Evolutionary conservation across 2,797 vertebrate species (phyloP).

Genomic region (Clarias fuscus): DNA sequence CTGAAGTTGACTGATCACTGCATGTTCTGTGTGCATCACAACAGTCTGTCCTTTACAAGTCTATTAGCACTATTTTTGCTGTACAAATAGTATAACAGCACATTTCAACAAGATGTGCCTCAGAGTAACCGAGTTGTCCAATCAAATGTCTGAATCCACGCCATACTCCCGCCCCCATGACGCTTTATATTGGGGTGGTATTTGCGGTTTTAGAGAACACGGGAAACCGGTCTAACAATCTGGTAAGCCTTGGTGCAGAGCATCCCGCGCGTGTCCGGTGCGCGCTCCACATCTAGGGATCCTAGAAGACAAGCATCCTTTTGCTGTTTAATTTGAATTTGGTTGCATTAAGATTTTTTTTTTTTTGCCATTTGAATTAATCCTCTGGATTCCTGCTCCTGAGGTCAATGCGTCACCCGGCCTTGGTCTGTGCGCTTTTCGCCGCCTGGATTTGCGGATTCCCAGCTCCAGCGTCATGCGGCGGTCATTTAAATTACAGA

Average conservation of each 20-base stretch:
- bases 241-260: constrained; percentile 11
- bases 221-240: background rate
- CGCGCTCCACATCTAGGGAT: background rate
- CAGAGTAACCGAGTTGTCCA: background rate
- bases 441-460: constrained; percentile 55
- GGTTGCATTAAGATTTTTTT: background rate
- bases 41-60: too few relatives aligned
- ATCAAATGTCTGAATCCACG: background rate
- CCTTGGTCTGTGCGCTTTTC: constrained; percentile 60
- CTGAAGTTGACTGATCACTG: too few relatives aligned
- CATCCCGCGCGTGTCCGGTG: background rate
- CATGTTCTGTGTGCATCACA: too few relatives aligned
- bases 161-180: background rate
- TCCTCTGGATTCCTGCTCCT: constrained; percentile 14
- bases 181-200: too few relatives aligned
- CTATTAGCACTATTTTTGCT: too few relatives aligned
- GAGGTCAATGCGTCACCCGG: constrained; percentile 64
- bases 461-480: constrained; percentile 42
- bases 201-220: background rate
- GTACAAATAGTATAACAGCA: too few relatives aligned
- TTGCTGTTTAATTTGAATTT: background rate
- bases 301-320: background rate
- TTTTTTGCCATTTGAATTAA: background rate
- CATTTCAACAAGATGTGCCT: too few relatives aligned
- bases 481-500: constrained; percentile 62